A percentile compares a stretch with the other conserved stretches of the same genome.
These are phyloP conservation scores for Euthynnus affinis DNA, from an alignment of 2,797 vertebrate genomes.

Conservation along the genomic window DNA sequence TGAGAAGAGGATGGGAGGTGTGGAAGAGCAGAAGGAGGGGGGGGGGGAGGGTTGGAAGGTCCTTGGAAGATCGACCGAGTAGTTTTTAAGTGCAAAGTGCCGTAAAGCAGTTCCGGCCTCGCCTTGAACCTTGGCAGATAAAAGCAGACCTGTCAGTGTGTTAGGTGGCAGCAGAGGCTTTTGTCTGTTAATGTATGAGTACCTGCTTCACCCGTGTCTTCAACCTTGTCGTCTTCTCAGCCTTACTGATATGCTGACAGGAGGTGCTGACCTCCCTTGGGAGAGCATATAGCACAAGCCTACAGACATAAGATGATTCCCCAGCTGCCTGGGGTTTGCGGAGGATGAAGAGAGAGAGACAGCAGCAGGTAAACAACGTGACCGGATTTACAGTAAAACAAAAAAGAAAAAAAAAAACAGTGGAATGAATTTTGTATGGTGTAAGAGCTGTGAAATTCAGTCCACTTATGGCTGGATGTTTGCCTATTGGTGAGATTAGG, in stretches of 20 bases:
- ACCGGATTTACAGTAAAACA: neutral
- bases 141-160: slow-evolving; percentile 68
- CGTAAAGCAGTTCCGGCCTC: slow-evolving; percentile 52
- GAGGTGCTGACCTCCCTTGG: slow-evolving; percentile 48
- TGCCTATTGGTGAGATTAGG: slow-evolving; percentile 73
- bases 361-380: slow-evolving; percentile 36
- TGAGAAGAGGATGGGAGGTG: neutral
- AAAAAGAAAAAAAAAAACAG: too few relatives aligned
- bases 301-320: slow-evolving; percentile 42
- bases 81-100: slow-evolving; percentile 67
- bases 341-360: slow-evolving; percentile 13
- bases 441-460: slow-evolving; percentile 61
- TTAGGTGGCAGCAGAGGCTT: slow-evolving; percentile 32
- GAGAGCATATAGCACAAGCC: neutral
- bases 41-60: too few relatives aligned
- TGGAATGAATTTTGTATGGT: slow-evolving; percentile 40
- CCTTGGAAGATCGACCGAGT: slow-evolving; percentile 33
- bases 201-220: slow-evolving; percentile 41
- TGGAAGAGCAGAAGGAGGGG: neutral
- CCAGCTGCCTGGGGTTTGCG: slow-evolving; percentile 19
- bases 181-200: slow-evolving; percentile 60
- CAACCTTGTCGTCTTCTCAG: slow-evolving; percentile 53
- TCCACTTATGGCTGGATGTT: slow-evolving; percentile 70
- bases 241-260: slow-evolving; percentile 59
- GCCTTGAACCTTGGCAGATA: slow-evolving; percentile 70